Evolutionary conservation across 92 coral and sea anemone genomes (phyloP), one percentile per base, ranked within the genome.

Genomic region (Pocillopora grandis): DNA sequence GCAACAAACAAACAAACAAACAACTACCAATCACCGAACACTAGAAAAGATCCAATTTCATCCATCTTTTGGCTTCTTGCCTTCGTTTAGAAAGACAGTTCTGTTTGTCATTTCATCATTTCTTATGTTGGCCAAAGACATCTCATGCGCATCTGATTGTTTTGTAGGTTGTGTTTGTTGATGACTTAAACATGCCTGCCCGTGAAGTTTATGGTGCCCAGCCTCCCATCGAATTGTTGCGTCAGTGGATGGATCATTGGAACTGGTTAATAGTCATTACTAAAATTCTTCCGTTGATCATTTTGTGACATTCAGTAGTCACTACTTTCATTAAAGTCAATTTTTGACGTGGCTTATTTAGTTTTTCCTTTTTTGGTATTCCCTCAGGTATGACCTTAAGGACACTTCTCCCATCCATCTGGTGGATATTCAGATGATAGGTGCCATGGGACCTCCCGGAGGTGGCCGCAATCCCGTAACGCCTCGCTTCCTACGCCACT

Each of bases 231-330:
- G 99, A 96, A 79, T 87, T 96, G 42, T 89, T 96, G 55, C 92
- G 99, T 72, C 99, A 96, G 86, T 96, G 99, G 99, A 86, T 96
- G 90, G 99, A 96, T 84, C 99, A 96, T 75, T 96, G 99, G 99
- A 92, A 94, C 75, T 96, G 99, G 99, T 96, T 86, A 89, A 23
- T 73, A 59, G 11, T 15, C 56, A 33, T 10, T 5, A 10, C 10
- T 59, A 16, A 3, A 59, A 59, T 12, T 12, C 3, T 59, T 59
- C 49, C 49, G 2, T 33, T 68, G 52, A 33, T 35, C 15, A 33
- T 68, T 68, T 67, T 27, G 13, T 67, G 72, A 23, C 2, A 42
- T 12, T 18, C 31, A 23, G 16, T 2, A 2, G 16, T 31, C 11
- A 64, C 14, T 21, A 49, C 23, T 10, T 21, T 60, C 62, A 20